Evolutionary conservation across 2,888 invertebrate species (phyloP).

Genomic region (Gastrophysa polygoni): DNA sequence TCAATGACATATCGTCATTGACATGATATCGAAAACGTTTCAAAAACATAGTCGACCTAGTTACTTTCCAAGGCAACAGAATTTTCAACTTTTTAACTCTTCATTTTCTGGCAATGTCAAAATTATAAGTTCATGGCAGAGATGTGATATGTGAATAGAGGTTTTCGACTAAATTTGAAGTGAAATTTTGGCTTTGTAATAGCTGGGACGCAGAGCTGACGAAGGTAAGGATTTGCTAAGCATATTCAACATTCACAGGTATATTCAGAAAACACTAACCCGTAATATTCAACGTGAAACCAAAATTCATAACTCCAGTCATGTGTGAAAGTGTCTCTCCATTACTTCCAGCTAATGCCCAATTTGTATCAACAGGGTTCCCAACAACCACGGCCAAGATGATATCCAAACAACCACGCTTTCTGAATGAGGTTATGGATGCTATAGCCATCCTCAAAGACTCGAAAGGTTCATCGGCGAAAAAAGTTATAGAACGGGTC

Average conservation of each 20-base stretch:
- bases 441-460: conserved; percentile 42
- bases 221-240: background rate
- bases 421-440: conserved; percentile 41
- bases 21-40: too few relatives aligned
- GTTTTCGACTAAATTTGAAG: background rate
- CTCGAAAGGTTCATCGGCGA: conserved; percentile 39
- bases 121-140: background rate
- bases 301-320: too few relatives aligned
- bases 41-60: background rate
- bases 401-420: conserved; percentile 26
- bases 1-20: too few relatives aligned
- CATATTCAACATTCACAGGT: too few relatives aligned
- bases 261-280: too few relatives aligned
- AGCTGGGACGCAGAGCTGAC: background rate
- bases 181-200: background rate
- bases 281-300: too few relatives aligned
- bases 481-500: conserved; percentile 38
- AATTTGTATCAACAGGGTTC: background rate
- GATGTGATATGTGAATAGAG: background rate
- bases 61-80: background rate
- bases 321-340: too few relatives aligned
- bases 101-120: background rate
- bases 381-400: background rate
- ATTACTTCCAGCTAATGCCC: background rate
- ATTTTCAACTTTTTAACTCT: background rate